Conservation (phyloP, 2,888 invertebrate species). For the Drosophila diplacantha region DNA sequence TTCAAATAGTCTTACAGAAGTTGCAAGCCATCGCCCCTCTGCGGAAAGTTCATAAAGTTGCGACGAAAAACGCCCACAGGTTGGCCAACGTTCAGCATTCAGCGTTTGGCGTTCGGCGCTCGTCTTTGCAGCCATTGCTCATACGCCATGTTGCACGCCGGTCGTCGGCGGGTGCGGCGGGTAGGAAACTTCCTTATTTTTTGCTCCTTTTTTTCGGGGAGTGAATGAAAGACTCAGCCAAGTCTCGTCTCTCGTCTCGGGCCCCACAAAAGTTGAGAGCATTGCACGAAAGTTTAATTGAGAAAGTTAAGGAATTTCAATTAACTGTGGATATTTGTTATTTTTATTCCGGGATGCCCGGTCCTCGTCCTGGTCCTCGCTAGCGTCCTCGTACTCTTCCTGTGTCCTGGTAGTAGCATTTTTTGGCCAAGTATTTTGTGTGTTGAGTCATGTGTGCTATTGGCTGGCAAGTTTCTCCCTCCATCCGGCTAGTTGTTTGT, state of each 20-base stretch:
- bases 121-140: constrained; percentile 60
- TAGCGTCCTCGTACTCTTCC: constrained; percentile 4
- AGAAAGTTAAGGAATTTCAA: constrained; percentile 78
- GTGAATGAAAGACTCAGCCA: constrained; percentile 44
- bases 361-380: constrained; percentile 3
- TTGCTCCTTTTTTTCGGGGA: constrained; percentile 28
- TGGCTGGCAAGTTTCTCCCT: constrained; percentile 53
- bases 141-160: constrained; percentile 58
- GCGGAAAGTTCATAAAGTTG: constrained; percentile 66
- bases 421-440: constrained; percentile 53
- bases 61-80: constrained; percentile 67
- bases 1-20: constrained; percentile 63
- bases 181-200: constrained; percentile 21
- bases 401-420: constrained; percentile 15
- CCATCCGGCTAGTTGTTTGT: constrained; percentile 21
- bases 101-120: constrained; percentile 45
- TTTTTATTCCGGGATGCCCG: constrained; percentile 61
- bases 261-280: constrained; percentile 61
- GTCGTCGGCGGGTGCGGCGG: constrained; percentile 6
- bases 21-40: constrained; percentile 41
- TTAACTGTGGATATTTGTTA: constrained; percentile 76
- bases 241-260: constrained; percentile 40
- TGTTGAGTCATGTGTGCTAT: constrained; percentile 68
- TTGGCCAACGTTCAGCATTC: constrained; percentile 54
- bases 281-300: constrained; percentile 77